These are phyloP conservation scores for Melanostigma gelatinosum DNA, from an alignment of 2,113 vertebrate species.

Conservation along the genomic window DNA sequence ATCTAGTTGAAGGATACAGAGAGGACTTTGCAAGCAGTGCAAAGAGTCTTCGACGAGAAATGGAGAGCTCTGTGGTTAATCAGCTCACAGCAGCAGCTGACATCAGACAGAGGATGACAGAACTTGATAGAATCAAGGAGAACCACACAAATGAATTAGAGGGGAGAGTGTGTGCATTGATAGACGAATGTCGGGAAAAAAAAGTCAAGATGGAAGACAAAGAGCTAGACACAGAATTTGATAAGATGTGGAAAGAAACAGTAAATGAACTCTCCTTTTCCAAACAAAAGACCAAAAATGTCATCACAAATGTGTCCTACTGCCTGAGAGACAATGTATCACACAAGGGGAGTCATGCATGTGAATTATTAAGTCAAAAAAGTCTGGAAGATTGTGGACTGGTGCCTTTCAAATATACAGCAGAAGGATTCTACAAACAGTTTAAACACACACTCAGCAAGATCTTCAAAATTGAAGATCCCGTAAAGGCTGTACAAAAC, in stretches of 20 bases:
- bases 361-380: neutral
- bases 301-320: neutral
- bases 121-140: constrained; percentile 52
- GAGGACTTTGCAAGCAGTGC: constrained; percentile 62
- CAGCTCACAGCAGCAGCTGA: constrained; percentile 47
- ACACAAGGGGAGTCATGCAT: neutral
- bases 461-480: fast-evolving
- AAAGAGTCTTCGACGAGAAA: constrained; percentile 53
- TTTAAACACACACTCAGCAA: fast-evolving
- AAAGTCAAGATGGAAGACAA: neutral
- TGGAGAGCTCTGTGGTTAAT: neutral
- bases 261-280: neutral
- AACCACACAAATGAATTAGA: constrained; percentile 46
- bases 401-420: neutral
- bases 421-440: fast-evolving
- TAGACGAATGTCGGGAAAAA: constrained; percentile 38
- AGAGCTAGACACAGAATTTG: constrained; percentile 52
- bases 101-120: constrained; percentile 43
- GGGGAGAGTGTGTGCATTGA: constrained; percentile 26
- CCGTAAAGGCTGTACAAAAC: neutral
- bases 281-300: fast-evolving
- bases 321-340: constrained; percentile 43
- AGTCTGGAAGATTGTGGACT: fast-evolving
- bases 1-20: constrained; percentile 68
- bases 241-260: constrained; percentile 61